These are phyloP conservation scores for Chironomus striatipennis DNA, from an alignment of 1,140 invertebrate species.

Conservation along the genomic window DNA sequence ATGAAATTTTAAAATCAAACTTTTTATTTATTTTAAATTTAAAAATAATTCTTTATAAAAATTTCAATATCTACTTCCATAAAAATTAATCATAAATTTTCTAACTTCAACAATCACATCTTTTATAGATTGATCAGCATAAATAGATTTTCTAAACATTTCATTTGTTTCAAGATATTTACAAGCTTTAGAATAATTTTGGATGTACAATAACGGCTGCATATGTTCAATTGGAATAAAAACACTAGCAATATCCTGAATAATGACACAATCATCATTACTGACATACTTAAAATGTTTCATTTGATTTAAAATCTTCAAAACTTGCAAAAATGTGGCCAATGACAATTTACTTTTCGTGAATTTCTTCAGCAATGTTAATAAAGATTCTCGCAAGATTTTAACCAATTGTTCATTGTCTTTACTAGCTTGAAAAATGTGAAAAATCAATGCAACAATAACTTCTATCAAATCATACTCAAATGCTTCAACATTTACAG, in stretches of 20 bases:
- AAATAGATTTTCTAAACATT: background rate
- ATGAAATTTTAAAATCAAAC: no score
- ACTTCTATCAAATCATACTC: slow-evolving; percentile 2
- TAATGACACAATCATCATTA: background rate
- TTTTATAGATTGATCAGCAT: background rate
- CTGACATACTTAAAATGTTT: background rate
- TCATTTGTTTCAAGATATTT: background rate
- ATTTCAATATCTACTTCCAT: background rate
- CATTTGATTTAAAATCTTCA: background rate
- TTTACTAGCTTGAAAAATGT: background rate
- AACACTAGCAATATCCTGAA: background rate
- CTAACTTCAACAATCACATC: background rate
- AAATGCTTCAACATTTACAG: background rate
- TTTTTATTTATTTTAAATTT: no score
- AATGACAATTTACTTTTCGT: background rate
- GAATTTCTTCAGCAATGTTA: background rate
- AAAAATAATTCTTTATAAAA: no score
- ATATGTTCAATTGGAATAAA: background rate
- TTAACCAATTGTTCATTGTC: background rate
- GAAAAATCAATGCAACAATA: background rate
- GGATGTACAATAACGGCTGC: background rate
- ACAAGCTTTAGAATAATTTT: background rate
- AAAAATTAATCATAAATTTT: background rate
- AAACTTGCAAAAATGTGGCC: background rate
- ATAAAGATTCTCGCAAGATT: background rate